Base-by-base conservation (phyloP, 2,113 vertebrate genomes). In the Castor canadensis region DNA sequence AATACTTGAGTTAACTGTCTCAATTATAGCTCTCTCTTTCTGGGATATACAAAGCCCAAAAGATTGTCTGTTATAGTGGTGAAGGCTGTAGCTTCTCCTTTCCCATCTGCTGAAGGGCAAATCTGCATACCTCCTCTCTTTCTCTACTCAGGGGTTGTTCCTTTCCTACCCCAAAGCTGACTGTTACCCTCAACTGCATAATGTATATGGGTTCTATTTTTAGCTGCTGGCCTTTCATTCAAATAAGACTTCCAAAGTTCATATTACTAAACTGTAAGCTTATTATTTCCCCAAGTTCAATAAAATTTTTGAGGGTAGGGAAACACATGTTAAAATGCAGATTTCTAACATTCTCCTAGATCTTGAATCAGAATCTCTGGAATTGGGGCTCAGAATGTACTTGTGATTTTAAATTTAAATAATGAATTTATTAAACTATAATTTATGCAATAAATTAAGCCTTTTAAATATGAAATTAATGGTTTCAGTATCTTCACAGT, bases 21-120 rank as follows among this genome's bases (percentile, higher is more conserved):
- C 52, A 92, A 86, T 89, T 47, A 84, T 67, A 95, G 26, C 22
- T 92, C 32, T 26, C 58, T 87, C 47, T 92, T 92, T 45, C 75
- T 24, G 66, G 13, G 28, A 76, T 49, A 86, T 30, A 9, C 32
- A 76, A 62, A 10, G 0, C 40, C 49, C 56, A 35, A 75, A 89
- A 87, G 67, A 49, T 28, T 2, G n/a, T 43, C 43, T 87, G 49
- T 81, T 43, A 56, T 4, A 15, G 32, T 30, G 32, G 35, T 38
- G 15, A 35, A 35, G 16, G 2, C 43, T 64, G 7, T 43, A 81
- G 7, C 32, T 72, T 90, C 69, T 66, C 10, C 11, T 22, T 38
- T 86, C 6, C 22, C 6, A 80, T 35, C 38, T 79, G 45, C 15
- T 80, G 72, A 84, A 32, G 13, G 66, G 28, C 6, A 49, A 32